A percentile compares a stretch with the other conserved stretches of the same genome.
phyloP scores from a whole-genome alignment of 2,888 invertebrate species.

The Patella depressa region DNA sequence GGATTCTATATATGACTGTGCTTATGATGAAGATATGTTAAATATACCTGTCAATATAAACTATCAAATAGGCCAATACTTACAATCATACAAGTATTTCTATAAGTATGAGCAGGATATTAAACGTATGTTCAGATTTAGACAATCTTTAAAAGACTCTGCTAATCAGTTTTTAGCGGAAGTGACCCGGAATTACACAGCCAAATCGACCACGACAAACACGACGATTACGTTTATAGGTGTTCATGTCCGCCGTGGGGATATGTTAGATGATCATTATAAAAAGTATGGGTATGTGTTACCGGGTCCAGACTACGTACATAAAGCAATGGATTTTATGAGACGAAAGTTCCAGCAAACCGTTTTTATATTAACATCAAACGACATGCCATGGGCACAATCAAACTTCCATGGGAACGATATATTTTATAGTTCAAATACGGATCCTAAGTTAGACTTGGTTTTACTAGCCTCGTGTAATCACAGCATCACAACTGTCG shows the following conservation, averaged over 20 bases:
- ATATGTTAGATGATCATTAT: not conserved
- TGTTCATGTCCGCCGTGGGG: not conserved
- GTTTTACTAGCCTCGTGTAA: not conserved
- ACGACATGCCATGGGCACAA: not conserved
- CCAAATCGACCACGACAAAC: not conserved
- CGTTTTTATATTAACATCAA: not conserved
- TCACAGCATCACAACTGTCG: not conserved
- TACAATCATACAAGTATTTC: not conserved
- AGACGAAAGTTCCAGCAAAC: not conserved
- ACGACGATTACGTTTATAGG: not conserved
- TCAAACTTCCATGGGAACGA: not conserved
- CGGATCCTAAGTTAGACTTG: not conserved
- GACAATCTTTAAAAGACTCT: not conserved
- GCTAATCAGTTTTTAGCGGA: not conserved
- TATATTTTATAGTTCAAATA: not conserved
- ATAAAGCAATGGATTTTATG: slow-evolving; percentile 6
- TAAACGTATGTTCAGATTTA: not conserved
- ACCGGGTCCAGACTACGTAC: not conserved
- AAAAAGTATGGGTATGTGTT: not conserved
- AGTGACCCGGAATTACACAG: not conserved
- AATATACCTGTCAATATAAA: not conserved
- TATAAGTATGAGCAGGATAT: not conserved
- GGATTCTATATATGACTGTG: not conserved
- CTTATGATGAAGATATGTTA: not conserved
- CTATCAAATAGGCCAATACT: not conserved